Base-by-base conservation (phyloP, 2,888 invertebrate genomes). In the Merodon equestris region DNA sequence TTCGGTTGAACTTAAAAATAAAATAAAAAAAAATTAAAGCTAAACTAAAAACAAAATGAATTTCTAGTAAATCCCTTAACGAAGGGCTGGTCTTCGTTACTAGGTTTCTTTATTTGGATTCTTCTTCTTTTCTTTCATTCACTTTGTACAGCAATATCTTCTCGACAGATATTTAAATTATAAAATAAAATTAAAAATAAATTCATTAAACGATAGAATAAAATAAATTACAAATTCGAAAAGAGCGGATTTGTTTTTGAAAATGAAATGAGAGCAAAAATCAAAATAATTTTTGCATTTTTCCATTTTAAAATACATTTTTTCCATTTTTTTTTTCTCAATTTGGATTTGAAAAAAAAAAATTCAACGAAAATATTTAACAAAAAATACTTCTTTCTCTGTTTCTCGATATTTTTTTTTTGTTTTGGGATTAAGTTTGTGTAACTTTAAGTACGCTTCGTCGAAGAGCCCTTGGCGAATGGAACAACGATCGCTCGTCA, bases 211-310 rank as follows among this genome's bases (percentile, higher is more conserved):
- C 57, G 68, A 68, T 34, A 34, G 48, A 42, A 72, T 60, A 79
- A 67, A 73, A 76, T 71, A 77, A 82, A 81, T 83, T 82, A 77
- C 67, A 81, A 27, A 71, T 81, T 64, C 73, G 79, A 79, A 66
- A 67, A 3, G 40, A 40, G 3, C 3, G n/a, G 2, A 40, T 40
- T 5, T 5, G 3, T 40, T 40, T 40, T 40, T 40, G 40, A 2
- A 7, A 1, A 71, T 61, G 36, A 19, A 48, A 9, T 64, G 44
- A 18, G 64, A 47, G 42, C 48, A 57, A 64, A 76, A 63, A 64
- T 72, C 57, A 81, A 68, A 74, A 57, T 56, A 74, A 68, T 63
- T 76, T 68, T 68, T 76, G 42, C 63, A 73, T 27, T 27, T n/a
- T 27, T 4, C 27, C 3, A 27, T 4, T 27, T 27, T 7, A 27